Base-by-base conservation (phyloP, 1,140 invertebrate species). In the Neoseiulus cucumeris region DNA sequence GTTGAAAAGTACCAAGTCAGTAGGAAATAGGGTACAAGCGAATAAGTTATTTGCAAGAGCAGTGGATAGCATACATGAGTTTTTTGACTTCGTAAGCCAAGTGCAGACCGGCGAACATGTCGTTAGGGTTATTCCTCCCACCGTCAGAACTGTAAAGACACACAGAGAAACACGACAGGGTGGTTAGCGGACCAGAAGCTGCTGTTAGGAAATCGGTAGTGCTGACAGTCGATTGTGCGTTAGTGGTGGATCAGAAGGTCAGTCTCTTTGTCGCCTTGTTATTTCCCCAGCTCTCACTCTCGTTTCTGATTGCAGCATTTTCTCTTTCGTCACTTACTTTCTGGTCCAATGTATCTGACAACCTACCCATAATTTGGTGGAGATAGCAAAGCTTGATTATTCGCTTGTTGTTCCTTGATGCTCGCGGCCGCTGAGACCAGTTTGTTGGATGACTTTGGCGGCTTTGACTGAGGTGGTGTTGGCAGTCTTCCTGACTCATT, bases 81-180 rank as follows among this genome's bases (percentile, higher is more conserved):
- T 94, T 94, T 89, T 94, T 93, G 81, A 94, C 90, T 91, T 94
- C 90, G 84, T 93, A 94, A 83, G 89, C 89, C 81, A 94, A 87
- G 83, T 93, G 90, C 84, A 92, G 92, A 80, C 88, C 89, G 82
- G 89, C 85, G 82, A 90, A 88, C 81, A 85, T 71, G 78, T 72
- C 71, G 70, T 69, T 68, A 67, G 69, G 85, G 82, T 80, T 87
- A 85, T 80, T 91, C 89, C 70, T 81, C 84, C 65, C 73, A 75
- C 69, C 68, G 71, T 70, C 69, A 69, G 71, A 69, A 70, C 71
- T 70, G 70, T 51, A 70, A 71, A 68, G 45, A 66, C 64, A 70
- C 39, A 65, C 64, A 44, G 66, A 67, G 45, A 66, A 51, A 66
- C 66, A 65, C 65, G 67, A 70, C 65, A 68, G 66, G 70, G 69